Percentiles rank a stretch among this genome's conserved stretches.
These are phyloP conservation scores for Rhingia rostrata DNA, from an alignment of 2,888 invertebrate species.

Conservation along the genomic window DNA sequence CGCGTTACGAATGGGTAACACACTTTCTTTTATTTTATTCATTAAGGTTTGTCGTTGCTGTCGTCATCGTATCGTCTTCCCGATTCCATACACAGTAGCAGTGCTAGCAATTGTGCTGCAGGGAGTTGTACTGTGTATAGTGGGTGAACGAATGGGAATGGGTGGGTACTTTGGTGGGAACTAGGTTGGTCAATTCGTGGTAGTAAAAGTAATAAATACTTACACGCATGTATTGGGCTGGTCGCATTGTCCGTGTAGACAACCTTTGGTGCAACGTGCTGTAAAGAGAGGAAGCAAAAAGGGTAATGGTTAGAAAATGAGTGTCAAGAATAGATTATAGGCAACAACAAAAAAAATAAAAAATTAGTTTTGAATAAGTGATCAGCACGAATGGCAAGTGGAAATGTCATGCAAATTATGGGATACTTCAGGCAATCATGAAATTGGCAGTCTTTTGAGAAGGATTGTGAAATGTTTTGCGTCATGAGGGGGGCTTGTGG, in stretches of 20 bases:
- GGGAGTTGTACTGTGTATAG: conserved; percentile 9
- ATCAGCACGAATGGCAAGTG: neutral
- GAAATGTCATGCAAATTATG: conserved; percentile 34
- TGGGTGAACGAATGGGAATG: conserved; percentile 41
- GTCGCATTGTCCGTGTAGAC: conserved; percentile 96
- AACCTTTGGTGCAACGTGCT: conserved; percentile 97
- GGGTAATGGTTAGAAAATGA: conserved; percentile 34
- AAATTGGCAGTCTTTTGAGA: too few relatives aligned
- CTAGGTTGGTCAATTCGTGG: conserved; percentile 69
- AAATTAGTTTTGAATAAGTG: conserved; percentile 61
- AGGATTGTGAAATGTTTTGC: too few relatives aligned
- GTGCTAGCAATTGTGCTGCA: conserved; percentile 5
- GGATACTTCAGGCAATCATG: neutral
- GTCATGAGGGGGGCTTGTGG: too few relatives aligned
- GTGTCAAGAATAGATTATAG: conserved; percentile 18
- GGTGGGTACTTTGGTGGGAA: conserved; percentile 63
- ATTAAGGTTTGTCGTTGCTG: neutral
- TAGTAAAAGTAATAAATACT: conserved; percentile 84
- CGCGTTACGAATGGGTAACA: conserved; percentile 62
- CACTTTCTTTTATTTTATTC: conserved; percentile 65
- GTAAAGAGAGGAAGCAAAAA: conserved; percentile 85
- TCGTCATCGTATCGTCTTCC: conserved; percentile 1
- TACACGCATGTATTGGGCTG: conserved; percentile 98
- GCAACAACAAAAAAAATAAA: conserved; percentile 25
- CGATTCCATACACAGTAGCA: conserved; percentile 15